Base-by-base conservation (phyloP, 2,888 invertebrate genomes). In the Spicauda simplicius region DNA sequence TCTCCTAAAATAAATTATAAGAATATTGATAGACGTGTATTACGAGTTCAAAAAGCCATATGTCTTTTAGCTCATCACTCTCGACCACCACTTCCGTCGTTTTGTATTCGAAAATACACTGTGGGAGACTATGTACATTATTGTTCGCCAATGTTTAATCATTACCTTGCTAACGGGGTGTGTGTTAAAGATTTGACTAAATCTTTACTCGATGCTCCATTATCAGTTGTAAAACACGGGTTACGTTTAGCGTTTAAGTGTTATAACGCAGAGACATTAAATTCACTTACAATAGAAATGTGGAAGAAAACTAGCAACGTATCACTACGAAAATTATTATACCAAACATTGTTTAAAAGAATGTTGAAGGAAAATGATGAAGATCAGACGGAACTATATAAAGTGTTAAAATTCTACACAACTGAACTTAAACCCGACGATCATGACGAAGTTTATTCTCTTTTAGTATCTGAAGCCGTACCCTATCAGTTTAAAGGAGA, bases 171-270 rank as follows among this genome's bases (percentile, higher is more conserved):
- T 18, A 80, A 82, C 56, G 72, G 87, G 33, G 81, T 85, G 7
- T 69, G 74, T 7, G 73, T 77, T 1, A 68, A 78, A 7, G 67
- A 77, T 41, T 87, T 87, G 53, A 75, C 87, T 16, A 6, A 50
- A 2, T 74, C 78, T 65, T 65, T 84, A 45, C 68, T 87, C 56
- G 70, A 86, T 41, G 69, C 77, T 11, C 87, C 85, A 2, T 70
- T 86, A 2, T 84, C 87, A 2, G 72, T 85, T 25, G 86, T 85
- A 67, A 87, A 87, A 68, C 85, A 86, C 58, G 85, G 82, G 5
- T 58, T 88, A 57, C 79, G 85, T 2, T 71, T 86, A 12, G 87
- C 87, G 1, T 87, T 87, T 67, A 68, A 78, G 67, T 79, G 78
- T 70, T 86, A 81, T 54, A 76, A 71, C 52, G 60, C 71, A n/a